These are phyloP conservation scores for Rhynchophorus ferrugineus DNA, from an alignment of 1,140 invertebrate species.

Conservation along the genomic window DNA sequence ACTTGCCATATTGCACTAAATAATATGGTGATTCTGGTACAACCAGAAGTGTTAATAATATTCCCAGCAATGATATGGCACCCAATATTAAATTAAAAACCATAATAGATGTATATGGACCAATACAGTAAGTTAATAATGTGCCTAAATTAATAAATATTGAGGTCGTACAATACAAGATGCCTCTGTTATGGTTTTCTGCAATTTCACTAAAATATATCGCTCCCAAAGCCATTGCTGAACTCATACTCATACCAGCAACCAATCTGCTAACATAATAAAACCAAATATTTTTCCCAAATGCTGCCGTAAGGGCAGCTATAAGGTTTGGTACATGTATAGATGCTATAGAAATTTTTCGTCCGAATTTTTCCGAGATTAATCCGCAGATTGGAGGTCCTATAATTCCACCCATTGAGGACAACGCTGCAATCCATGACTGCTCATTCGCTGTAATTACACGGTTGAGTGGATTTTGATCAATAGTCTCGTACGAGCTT, in stretches of 20 bases:
- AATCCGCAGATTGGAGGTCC: slow-evolving; percentile 33
- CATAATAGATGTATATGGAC: slow-evolving; percentile 49
- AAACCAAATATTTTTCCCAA: slow-evolving; percentile 32
- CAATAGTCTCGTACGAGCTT: slow-evolving; percentile 1
- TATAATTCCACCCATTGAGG: slow-evolving; percentile 64
- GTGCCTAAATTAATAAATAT: slow-evolving; percentile 22
- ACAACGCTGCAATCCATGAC: slow-evolving; percentile 73
- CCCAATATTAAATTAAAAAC: slow-evolving; percentile 44
- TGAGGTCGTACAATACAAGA: slow-evolving; percentile 14
- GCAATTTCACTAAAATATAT: slow-evolving; percentile 46
- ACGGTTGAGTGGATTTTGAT: slow-evolving; percentile 30
- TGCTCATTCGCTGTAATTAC: slow-evolving; percentile 44
- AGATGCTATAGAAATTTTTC: slow-evolving; percentile 39
- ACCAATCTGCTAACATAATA: slow-evolving; percentile 15
- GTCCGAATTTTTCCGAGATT: slow-evolving; percentile 38
- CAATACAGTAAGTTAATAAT: slow-evolving; percentile 46
- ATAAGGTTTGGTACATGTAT: slow-evolving; percentile 39
- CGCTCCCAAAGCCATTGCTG: slow-evolving; percentile 42
- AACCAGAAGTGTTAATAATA: slow-evolving; percentile 47
- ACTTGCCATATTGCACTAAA: slow-evolving; percentile 55
- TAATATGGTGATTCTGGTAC: slow-evolving; percentile 48
- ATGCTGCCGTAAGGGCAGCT: slow-evolving; percentile 38
- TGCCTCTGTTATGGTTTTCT: slow-evolving; percentile 27
- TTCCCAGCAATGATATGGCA: slow-evolving; percentile 29
- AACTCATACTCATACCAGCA: slow-evolving; percentile 36